Base-by-base conservation (phyloP, 2,113 vertebrate genomes). In the Oplegnathus fasciatus region DNA sequence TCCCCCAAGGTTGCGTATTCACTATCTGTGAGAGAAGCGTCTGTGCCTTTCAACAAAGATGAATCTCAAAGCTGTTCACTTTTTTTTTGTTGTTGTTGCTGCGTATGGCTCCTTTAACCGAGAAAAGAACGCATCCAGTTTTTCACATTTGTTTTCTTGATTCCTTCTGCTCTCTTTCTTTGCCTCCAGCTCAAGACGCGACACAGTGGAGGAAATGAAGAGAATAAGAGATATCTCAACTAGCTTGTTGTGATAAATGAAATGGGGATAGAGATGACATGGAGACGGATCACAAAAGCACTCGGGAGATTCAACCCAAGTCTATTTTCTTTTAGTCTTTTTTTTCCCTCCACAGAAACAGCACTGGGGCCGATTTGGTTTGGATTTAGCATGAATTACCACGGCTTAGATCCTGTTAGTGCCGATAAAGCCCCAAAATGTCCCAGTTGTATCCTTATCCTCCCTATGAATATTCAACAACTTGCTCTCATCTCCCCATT, bases 351-450 rank as follows among this genome's bases (percentile, higher is more conserved):
- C 78, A 79, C 61, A 75, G 68, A 81, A 91, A 88, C 78, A 75
- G 88, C 70, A 62, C 77, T 74, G 84, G 74, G 88, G 88, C 85
- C 65, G 87, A 90, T 93, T 91, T 88, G 86, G 85, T 92, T 90
- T 91, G 91, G 93, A 89, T 94, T 95, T 93, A 93, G 87, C 94
- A 92, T 91, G 90, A 93, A 93, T 95, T 95, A 94, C 85, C 92
- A 86, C 65, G 81, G 93, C 93, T 93, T 90, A 92, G 91, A 95
- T 95, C 91, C 90, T 92, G 93, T 94, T 94, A 93, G 91, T 80
- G 85, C 70, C 44, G 91, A 94, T 94, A 94, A 94, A 93, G 88
- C 92, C 86, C 82, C 88, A 84, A 92, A 94, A 86, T 88, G 91
- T 94, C 92, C 93, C 94, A 88, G 89, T 91, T 93, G 89, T 83